Evolutionary conservation across 2,888 invertebrate genomes (phyloP).

Genomic region (Phalera bucephala): DNA sequence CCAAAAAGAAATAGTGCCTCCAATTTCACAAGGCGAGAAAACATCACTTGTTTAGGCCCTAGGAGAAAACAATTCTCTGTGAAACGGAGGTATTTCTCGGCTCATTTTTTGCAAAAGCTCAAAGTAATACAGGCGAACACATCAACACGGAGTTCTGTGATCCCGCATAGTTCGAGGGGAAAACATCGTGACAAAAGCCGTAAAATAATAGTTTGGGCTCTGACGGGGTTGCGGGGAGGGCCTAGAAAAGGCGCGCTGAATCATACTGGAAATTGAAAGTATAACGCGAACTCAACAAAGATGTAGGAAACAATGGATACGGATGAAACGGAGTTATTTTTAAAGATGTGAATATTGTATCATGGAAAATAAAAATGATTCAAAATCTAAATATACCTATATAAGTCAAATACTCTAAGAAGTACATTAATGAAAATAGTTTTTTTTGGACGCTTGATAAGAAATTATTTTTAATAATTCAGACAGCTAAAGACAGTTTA

Average conservation of each 20-base stretch:
- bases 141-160: conserved; percentile 7
- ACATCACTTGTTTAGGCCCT: background rate
- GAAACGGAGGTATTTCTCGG: background rate
- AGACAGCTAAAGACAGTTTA: too few species aligned
- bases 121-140: conserved; percentile 3
- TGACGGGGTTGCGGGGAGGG: conserved; percentile 12
- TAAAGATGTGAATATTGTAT: too few species aligned
- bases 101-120: background rate
- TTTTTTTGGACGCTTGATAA: too few species aligned
- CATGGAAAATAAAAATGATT: too few species aligned
- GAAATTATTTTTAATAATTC: too few species aligned
- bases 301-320: conserved; percentile 21
- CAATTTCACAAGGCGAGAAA: background rate
- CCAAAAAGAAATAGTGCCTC: background rate
- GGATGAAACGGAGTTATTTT: conserved; percentile 7
- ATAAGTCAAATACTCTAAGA: too few species aligned
- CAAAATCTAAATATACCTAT: too few species aligned
- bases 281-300: conserved; percentile 23
- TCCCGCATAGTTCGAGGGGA: conserved; percentile 5
- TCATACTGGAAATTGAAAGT: conserved; percentile 50
- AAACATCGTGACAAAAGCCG: conserved; percentile 26
- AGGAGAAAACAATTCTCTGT: background rate
- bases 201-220: conserved; percentile 41
- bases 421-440: too few species aligned
- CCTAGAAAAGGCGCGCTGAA: conserved; percentile 39